Conservation (phyloP, 2,888 invertebrate species). For the Campoletis raptor region DNA sequence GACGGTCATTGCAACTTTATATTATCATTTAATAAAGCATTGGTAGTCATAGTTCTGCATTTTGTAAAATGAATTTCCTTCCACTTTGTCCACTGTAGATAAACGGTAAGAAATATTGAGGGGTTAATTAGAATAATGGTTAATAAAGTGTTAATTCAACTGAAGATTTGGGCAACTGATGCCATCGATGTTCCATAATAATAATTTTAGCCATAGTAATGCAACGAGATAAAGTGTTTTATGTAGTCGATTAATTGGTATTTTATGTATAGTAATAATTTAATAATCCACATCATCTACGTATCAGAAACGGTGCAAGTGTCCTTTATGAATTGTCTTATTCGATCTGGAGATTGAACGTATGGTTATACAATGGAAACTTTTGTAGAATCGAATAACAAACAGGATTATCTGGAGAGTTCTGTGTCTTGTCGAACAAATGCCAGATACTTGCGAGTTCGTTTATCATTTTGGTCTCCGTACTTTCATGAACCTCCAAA, state of each 20-base stretch:
- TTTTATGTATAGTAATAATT: not conserved
- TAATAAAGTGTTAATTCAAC: not conserved
- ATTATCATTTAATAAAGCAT: constrained; percentile 5
- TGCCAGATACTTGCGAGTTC: constrained; percentile 31
- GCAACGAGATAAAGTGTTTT: not conserved
- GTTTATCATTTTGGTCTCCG: constrained; percentile 25
- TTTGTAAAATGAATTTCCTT: constrained; percentile 15
- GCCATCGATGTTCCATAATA: not conserved
- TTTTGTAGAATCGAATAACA: constrained; percentile 55
- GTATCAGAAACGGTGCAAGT: constrained; percentile 31
- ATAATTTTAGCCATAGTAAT: not conserved
- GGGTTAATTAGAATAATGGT: not conserved
- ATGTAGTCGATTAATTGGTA: not conserved
- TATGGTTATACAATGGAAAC: constrained; percentile 44
- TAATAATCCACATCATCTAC: constrained; percentile 1
- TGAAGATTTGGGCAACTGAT: not conserved
- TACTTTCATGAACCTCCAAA: constrained; percentile 1
- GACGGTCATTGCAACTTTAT: not conserved
- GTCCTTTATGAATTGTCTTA: constrained; percentile 37
- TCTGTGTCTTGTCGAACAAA: constrained; percentile 20
- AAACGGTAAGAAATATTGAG: not conserved
- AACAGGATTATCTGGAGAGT: constrained; percentile 54
- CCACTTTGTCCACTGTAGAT: constrained; percentile 9
- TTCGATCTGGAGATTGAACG: constrained; percentile 47
- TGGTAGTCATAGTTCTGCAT: constrained; percentile 7